These are phyloP conservation scores for Lycocerus yunnanus DNA, from an alignment of 2,888 invertebrate species.

Conservation along the genomic window DNA sequence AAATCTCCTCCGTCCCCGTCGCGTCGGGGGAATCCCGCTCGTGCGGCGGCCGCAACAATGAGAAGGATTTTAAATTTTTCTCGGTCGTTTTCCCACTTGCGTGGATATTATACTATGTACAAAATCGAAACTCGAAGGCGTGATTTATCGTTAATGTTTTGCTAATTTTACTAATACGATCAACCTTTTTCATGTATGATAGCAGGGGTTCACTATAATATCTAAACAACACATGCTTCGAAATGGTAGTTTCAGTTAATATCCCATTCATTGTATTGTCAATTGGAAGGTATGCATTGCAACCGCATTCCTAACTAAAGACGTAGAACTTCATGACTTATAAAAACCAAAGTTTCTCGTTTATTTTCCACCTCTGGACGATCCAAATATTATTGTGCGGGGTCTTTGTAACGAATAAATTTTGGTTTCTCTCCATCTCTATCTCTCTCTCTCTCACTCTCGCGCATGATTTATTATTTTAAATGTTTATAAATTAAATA, in stretches of 20 bases:
- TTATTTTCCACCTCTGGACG: slow-evolving; percentile 10
- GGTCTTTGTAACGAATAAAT: neutral
- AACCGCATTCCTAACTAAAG: slow-evolving; percentile 36
- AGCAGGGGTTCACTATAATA: slow-evolving; percentile 21
- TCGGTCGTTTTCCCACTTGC: neutral
- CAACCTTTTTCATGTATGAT: slow-evolving; percentile 16
- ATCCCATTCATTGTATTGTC: slow-evolving; percentile 34
- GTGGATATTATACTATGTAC: neutral
- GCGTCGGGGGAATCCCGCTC: neutral
- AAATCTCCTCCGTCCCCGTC: neutral
- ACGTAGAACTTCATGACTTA: slow-evolving; percentile 30
- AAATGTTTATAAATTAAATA: neutral
- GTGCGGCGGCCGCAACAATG: neutral
- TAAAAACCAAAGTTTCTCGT: slow-evolving; percentile 31
- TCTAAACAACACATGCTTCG: slow-evolving; percentile 22
- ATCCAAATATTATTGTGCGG: slow-evolving; percentile 7
- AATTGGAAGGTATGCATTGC: slow-evolving; percentile 32
- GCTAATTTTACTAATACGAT: slow-evolving; percentile 15
- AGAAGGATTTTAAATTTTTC: neutral
- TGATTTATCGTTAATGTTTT: slow-evolving; percentile 11
- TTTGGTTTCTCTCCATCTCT: neutral
- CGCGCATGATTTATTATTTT: neutral
- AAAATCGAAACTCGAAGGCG: slow-evolving; percentile 6
- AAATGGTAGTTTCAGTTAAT: slow-evolving; percentile 25
- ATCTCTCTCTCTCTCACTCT: too few relatives aligned